A percentile compares a stretch with the other conserved stretches of the same genome.
Conservation (phyloP, 23 tunicate genomes). For the Ascidia mentula region DNA sequence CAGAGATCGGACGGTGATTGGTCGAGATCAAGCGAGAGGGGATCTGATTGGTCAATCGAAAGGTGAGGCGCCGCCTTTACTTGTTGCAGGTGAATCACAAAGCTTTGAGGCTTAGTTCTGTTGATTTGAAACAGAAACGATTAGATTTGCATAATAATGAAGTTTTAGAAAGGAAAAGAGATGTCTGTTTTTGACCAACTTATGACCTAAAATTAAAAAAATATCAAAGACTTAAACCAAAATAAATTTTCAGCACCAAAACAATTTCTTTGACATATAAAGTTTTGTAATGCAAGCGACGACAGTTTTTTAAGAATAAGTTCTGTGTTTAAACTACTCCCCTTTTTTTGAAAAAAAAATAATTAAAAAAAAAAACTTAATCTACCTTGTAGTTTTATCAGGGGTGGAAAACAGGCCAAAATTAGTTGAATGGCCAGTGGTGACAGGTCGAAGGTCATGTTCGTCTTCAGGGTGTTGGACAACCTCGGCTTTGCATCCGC, state of each 20-base stretch:
- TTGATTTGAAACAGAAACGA: no score
- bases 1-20: slow-evolving; percentile 14
- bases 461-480: neutral
- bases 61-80: slow-evolving; percentile 25
- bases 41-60: slow-evolving; percentile 2
- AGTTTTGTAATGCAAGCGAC: no score
- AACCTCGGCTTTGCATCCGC: neutral
- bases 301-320: no score
- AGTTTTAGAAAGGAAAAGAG: no score
- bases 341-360: no score
- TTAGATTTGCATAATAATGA: no score
- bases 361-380: no score
- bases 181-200: neutral
- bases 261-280: no score
- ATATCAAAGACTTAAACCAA: no score
- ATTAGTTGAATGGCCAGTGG: neutral
- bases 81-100: slow-evolving; percentile 3
- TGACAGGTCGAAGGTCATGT: neutral
- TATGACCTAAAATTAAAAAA: no score
- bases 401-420: neutral
- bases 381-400: neutral
- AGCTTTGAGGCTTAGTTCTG: neutral
- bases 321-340: no score
- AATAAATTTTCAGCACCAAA: no score
- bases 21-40: slow-evolving; percentile 3